Conservation (phyloP, 2,797 vertebrate genomes). For the Ctenopoma kingsleyae region DNA sequence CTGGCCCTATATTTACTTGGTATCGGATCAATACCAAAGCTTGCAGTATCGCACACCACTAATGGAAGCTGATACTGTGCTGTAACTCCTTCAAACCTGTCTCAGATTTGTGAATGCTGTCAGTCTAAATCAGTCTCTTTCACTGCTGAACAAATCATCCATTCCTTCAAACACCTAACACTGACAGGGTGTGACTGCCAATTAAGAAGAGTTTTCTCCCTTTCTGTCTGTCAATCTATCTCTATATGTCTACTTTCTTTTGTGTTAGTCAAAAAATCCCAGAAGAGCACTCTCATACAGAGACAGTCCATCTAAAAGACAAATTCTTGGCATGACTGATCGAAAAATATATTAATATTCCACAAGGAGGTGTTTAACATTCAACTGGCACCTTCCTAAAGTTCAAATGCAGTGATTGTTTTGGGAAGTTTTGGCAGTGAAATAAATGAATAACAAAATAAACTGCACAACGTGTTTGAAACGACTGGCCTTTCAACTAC, state of each 20-base stretch:
- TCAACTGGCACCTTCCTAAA: conserved; percentile 31
- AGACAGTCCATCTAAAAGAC: conserved; percentile 41
- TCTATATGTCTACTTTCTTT: conserved; percentile 30
- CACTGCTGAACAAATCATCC: conserved; percentile 54
- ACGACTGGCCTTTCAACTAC: conserved; percentile 9
- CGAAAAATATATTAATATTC: conserved; percentile 52
- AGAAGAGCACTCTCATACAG: conserved; percentile 5
- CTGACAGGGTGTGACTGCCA: conserved; percentile 56
- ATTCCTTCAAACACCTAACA: conserved; percentile 49
- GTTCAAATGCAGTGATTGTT: conserved; percentile 32
- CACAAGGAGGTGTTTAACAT: conserved; percentile 47
- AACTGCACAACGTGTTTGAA: neutral
- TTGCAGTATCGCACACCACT: no score
- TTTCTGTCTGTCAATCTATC: conserved; percentile 47
- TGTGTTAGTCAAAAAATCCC: conserved; percentile 35
- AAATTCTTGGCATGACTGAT: conserved; percentile 39
- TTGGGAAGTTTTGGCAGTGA: conserved; percentile 12
- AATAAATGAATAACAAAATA: conserved; percentile 15
- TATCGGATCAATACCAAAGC: no score
- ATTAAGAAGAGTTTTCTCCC: conserved; percentile 61
- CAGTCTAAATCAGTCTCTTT: conserved; percentile 32
- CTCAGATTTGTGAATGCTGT: conserved; percentile 28
- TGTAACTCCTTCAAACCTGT: conserved; percentile 12
- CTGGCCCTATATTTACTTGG: no score
- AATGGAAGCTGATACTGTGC: no score